A percentile compares a stretch with the other conserved stretches of the same genome.
Conservation (phyloP, 92 coral and sea anemone genomes). For the Epizoanthus illoricatus region DNA sequence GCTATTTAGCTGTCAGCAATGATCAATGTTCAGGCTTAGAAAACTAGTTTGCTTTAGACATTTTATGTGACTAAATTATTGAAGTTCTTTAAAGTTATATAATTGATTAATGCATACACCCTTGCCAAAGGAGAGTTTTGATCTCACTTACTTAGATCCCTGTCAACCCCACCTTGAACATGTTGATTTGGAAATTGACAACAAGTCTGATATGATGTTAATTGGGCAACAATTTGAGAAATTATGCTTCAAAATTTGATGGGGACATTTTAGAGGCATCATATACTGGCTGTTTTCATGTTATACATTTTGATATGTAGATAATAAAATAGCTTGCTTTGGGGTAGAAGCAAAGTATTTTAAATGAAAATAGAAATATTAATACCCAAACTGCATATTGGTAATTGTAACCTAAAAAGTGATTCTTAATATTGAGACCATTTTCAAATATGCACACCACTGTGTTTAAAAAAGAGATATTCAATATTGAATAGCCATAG, state of each 20-base stretch:
- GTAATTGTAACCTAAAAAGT: conserved; percentile 24
- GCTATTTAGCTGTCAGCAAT: conserved; percentile 26
- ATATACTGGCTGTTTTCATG: conserved; percentile 40
- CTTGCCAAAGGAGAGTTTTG: conserved; percentile 41
- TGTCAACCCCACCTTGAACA: conserved; percentile 42
- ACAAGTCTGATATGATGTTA: conserved; percentile 40
- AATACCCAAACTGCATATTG: conserved; percentile 25
- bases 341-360: conserved; percentile 24
- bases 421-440: conserved; percentile 25
- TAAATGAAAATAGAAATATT: conserved; percentile 22
- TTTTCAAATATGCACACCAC: conserved; percentile 25
- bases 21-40: conserved; percentile 24
- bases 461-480: conserved; percentile 18
- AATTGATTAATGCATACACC: conserved; percentile 38
- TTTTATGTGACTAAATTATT: conserved; percentile 38
- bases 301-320: conserved; percentile 28
- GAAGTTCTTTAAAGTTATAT: conserved; percentile 38
- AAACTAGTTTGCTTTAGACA: conserved; percentile 27
- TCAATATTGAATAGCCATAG: conserved; percentile 20
- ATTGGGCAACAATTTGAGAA: conserved; percentile 40
- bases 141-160: conserved; percentile 41
- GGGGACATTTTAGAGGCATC: conserved; percentile 42
- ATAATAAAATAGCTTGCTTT: conserved; percentile 23
- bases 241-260: conserved; percentile 38
- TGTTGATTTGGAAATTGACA: conserved; percentile 40